These are phyloP conservation scores for Eriocheir sinensis DNA, from an alignment of 1,140 invertebrate genomes.

Conservation along the genomic window DNA sequence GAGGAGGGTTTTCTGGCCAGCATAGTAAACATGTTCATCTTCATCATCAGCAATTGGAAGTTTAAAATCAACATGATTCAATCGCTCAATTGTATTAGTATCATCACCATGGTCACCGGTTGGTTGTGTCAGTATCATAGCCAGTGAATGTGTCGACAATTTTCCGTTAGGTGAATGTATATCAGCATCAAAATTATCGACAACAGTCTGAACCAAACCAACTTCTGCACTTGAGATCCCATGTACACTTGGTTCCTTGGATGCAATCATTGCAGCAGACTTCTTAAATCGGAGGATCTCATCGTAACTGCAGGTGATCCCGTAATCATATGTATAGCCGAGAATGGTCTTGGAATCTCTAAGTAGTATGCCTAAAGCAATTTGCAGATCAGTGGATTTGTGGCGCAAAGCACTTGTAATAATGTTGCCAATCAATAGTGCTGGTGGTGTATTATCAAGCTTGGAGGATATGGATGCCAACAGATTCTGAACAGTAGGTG, in stretches of 20 bases:
- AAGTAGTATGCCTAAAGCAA: not conserved
- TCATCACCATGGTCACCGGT: not conserved
- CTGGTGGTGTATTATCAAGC: not conserved
- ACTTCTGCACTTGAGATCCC: not conserved
- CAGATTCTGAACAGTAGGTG: not conserved
- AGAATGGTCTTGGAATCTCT: constrained; percentile 28
- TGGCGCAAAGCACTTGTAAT: not conserved
- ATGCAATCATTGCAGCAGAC: not conserved
- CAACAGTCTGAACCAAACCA: constrained; percentile 16
- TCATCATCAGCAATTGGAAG: not conserved
- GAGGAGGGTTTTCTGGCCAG: not conserved
- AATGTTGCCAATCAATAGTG: not conserved
- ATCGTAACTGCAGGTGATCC: constrained; percentile 39
- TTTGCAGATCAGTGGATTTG: constrained; percentile 1
- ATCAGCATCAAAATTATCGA: constrained; percentile 51
- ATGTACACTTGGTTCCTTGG: not conserved
- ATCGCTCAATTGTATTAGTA: not conserved
- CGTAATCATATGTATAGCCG: constrained; percentile 14
- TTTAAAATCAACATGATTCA: not conserved
- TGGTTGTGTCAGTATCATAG: constrained; percentile 51
- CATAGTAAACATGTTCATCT: not conserved
- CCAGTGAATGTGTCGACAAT: constrained; percentile 42
- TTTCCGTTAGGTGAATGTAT: constrained; percentile 12
- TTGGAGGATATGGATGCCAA: not conserved
- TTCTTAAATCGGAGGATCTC: constrained; percentile 31